These are phyloP conservation scores for Loripinus fragilis DNA, from an alignment of 2,888 invertebrate species.

Conservation along the genomic window DNA sequence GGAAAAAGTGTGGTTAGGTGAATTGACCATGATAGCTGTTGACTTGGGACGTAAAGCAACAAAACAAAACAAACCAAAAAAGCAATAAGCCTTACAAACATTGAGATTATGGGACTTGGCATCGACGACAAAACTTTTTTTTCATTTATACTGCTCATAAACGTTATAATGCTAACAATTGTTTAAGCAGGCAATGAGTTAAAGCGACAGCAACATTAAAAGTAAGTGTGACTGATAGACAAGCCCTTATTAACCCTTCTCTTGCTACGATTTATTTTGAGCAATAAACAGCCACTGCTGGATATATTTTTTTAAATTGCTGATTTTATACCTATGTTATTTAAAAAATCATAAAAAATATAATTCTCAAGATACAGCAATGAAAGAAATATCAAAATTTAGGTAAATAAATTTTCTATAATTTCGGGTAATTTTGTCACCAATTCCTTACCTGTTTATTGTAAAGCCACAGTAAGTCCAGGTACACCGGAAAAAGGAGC, in stretches of 20 bases:
- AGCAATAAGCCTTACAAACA: too few relatives aligned
- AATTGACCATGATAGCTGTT: too few relatives aligned
- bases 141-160: too few relatives aligned
- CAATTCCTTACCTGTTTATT: constrained; percentile 2
- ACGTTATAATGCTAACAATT: too few relatives aligned
- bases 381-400: background rate
- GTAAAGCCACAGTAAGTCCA: background rate
- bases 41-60: too few relatives aligned
- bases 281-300: background rate
- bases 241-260: background rate
- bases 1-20: too few relatives aligned
- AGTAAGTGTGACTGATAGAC: too few relatives aligned
- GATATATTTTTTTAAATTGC: background rate
- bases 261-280: background rate
- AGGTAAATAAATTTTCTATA: background rate
- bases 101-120: too few relatives aligned
- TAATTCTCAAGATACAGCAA: constrained; percentile 1
- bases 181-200: too few relatives aligned
- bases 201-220: too few relatives aligned
- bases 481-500: background rate
- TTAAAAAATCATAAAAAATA: constrained; percentile 7
- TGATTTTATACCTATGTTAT: background rate
- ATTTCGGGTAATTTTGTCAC: background rate
- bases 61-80: too few relatives aligned
- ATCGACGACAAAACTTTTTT: too few relatives aligned